Evolutionary conservation across 2,888 invertebrate genomes (phyloP).

Genomic region (Seira sanloemensis): DNA sequence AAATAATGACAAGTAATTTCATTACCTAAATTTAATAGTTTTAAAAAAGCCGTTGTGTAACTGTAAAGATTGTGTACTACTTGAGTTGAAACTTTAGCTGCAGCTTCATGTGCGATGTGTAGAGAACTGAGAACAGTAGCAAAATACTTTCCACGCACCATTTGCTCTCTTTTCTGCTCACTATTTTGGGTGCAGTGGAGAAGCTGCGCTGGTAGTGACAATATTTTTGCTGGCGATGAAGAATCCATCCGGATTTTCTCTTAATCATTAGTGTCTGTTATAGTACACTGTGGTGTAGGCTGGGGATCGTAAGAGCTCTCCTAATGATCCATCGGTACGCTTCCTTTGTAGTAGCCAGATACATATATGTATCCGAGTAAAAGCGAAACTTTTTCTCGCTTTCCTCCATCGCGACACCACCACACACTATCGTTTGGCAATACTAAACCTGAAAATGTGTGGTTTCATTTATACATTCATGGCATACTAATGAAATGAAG

Average conservation of each 20-base stretch:
- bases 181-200: background rate
- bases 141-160: background rate
- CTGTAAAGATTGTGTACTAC: too few species aligned
- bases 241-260: conserved; percentile 36
- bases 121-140: too few species aligned
- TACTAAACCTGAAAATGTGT: conserved; percentile 27
- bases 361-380: background rate
- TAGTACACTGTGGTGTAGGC: conserved; percentile 8
- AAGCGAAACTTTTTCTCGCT: background rate
- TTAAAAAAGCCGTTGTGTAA: too few species aligned
- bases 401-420: background rate
- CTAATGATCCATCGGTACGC: conserved; percentile 3
- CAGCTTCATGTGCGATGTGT: too few species aligned
- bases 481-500: conserved; percentile 40
- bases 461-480: conserved; percentile 46
- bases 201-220: conserved; percentile 26
- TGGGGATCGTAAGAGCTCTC: background rate
- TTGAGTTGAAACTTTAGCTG: too few species aligned
- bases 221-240: conserved; percentile 31
- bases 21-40: too few species aligned
- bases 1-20: too few species aligned
- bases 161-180: conserved; percentile 8
- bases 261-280: conserved; percentile 37
- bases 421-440: background rate
- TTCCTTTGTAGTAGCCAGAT: background rate